phyloP scores from a whole-genome alignment of 2,113 vertebrate genomes.

The Fukomys damarensis region DNA sequence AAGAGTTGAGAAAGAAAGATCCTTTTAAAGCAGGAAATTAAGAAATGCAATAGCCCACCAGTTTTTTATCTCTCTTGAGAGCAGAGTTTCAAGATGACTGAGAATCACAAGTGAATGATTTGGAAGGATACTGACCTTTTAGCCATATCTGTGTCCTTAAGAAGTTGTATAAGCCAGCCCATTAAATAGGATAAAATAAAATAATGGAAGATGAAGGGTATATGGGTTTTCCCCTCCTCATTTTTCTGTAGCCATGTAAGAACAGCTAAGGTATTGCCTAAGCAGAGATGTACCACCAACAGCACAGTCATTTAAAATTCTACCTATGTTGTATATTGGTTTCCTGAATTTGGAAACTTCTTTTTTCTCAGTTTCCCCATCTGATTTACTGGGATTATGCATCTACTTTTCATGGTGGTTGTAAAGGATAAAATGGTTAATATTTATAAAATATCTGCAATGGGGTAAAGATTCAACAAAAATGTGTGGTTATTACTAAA shows the following conservation, averaged over 20 bases:
- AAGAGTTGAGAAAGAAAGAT: conserved; percentile 30
- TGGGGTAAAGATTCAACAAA: not conserved
- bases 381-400: not conserved
- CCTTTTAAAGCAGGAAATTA: conserved; percentile 50
- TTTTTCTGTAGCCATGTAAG: not conserved
- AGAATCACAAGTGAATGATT: conserved; percentile 25
- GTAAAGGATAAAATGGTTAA: not conserved
- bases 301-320: not conserved
- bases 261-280: not conserved
- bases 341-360: not conserved
- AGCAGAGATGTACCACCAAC: not conserved
- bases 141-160: not conserved
- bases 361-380: conserved; percentile 2
- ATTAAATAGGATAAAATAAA: not conserved
- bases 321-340: not conserved
- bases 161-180: not conserved
- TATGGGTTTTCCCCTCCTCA: not conserved
- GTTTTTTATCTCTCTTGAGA: conserved; percentile 33
- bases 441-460: not conserved
- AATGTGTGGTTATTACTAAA: not conserved
- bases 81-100: not conserved
- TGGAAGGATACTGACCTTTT: conserved; percentile 22
- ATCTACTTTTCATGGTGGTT: not conserved
- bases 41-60: conserved; percentile 44
- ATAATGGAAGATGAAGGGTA: not conserved